Percentiles rank a stretch among this genome's conserved stretches.
phyloP scores from a whole-genome alignment of 2,113 vertebrate genomes.

The Rhinopithecus roxellana region DNA sequence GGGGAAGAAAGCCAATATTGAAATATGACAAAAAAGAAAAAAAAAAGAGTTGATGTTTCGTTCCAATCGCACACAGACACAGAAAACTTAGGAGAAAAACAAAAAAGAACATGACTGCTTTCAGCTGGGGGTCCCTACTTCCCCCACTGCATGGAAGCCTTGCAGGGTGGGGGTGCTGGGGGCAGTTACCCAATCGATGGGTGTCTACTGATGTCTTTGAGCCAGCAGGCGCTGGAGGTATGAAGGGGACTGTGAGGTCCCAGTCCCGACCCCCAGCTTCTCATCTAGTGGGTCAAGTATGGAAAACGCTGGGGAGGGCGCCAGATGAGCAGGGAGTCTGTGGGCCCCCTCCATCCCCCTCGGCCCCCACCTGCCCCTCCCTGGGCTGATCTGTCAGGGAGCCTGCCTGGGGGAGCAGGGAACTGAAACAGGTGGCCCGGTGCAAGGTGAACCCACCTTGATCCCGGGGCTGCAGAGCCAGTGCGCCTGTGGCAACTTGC shows the following conservation, averaged over 20 bases:
- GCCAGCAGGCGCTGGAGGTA: fast-evolving
- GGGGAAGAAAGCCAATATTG: constrained; percentile 73
- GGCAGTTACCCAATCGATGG: background rate
- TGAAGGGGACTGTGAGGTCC: background rate
- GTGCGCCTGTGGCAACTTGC: background rate
- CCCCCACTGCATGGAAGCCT: background rate
- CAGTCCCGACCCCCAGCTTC: background rate
- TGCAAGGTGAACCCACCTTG: background rate
- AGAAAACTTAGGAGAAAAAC: constrained; percentile 52
- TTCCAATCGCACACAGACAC: constrained; percentile 36
- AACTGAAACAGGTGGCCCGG: background rate
- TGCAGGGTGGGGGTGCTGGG: background rate
- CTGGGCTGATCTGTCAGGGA: background rate
- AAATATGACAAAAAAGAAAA: constrained; percentile 68
- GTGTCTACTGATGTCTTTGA: background rate
- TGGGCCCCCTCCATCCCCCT: background rate
- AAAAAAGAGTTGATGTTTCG: constrained; percentile 33
- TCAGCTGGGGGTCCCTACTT: background rate
- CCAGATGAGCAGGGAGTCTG: background rate
- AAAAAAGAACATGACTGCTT: background rate
- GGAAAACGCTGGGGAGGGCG: fast-evolving
- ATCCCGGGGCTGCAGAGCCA: background rate
- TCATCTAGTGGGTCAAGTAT: background rate
- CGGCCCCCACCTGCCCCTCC: background rate
- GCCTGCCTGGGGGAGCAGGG: too few relatives aligned